Base-by-base conservation (phyloP, 2,113 vertebrate genomes). In the Xenotilapia caudafasciata region DNA sequence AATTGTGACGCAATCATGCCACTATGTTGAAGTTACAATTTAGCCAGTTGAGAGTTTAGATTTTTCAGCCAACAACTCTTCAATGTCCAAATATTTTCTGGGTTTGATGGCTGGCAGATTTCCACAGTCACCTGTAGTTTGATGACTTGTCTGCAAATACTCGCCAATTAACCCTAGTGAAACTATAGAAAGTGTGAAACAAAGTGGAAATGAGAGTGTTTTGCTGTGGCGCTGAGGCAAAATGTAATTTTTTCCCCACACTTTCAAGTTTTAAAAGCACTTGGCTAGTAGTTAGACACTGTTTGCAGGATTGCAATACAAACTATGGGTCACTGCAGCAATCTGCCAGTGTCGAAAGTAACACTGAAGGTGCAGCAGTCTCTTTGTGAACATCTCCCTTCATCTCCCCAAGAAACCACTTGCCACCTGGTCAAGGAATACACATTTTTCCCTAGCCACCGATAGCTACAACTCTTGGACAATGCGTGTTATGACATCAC, bases 201-300 rank as follows among this genome's bases (percentile, higher is more conserved):
- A 70, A 23, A 42, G 35, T 65, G 54, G 54, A 26, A 55, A 13
- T 23, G 6, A 13, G 21, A 55, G 21, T 42, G 13, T 31, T 9
- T 70, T 6, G 12, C 62, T 23, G 38, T 23, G 35, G 65, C 2
- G n/a, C 35, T 40, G 9, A 68, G n/a, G 62, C 35, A 68, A 40
- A 23, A 40, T 1, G 0, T 23, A 65, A n/a, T 40, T 42, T 40
- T 21, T 0, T 0, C 1, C 17, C 19, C 7, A 70, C 35, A 40
- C 19, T 70, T 70, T 42, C n/a, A 70, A 42, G 7, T 70, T 70
- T 70, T 70, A 70, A 40, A 40, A 40, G n/a, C 65, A 42, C n/a
- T 42, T 14, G n/a, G 35, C 35, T 70, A 14, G 12, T 70, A 70
- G 65, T 70, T 70, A 42, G 65, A 21, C 12, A 70, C 35, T 15